Conservation (phyloP, 2,797 vertebrate genomes). For the Tangara arthus region DNA sequence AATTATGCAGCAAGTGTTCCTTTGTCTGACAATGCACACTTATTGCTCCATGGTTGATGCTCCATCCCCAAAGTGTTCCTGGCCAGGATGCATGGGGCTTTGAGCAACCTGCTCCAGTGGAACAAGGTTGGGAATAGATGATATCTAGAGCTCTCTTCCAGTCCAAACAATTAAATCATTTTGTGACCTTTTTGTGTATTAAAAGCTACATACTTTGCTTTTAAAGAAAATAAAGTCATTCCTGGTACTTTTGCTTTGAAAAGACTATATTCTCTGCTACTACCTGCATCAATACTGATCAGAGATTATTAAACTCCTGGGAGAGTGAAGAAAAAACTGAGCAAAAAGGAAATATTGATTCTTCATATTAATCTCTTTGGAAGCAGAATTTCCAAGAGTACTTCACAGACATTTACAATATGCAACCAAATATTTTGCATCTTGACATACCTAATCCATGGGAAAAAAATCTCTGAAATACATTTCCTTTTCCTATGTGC, state of each 20-base stretch:
- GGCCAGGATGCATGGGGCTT: not conserved
- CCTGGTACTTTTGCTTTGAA: not conserved
- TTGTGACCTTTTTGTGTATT: not conserved
- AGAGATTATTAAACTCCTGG: not conserved
- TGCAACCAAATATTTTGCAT: not conserved
- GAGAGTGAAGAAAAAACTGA: not conserved
- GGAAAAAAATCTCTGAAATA: not conserved
- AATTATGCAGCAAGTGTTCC: not conserved
- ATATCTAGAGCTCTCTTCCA: not conserved
- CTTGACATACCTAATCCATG: not conserved
- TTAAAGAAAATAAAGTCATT: not conserved
- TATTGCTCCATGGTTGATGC: not conserved
- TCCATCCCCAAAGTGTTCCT: not conserved
- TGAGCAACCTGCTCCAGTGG: not conserved
- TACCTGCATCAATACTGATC: not conserved
- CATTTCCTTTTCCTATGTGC: not conserved
- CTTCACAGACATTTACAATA: not conserved
- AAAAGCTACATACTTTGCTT: not conserved
- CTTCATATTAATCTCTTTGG: not conserved
- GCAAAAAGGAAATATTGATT: not conserved
- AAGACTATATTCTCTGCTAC: not conserved
- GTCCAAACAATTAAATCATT: not conserved
- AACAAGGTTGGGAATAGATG: not conserved
- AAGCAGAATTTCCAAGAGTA: not conserved
- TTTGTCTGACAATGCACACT: not conserved